These are phyloP conservation scores for Athripsodes cinereus DNA, from an alignment of 2,888 invertebrate genomes.

Conservation along the genomic window DNA sequence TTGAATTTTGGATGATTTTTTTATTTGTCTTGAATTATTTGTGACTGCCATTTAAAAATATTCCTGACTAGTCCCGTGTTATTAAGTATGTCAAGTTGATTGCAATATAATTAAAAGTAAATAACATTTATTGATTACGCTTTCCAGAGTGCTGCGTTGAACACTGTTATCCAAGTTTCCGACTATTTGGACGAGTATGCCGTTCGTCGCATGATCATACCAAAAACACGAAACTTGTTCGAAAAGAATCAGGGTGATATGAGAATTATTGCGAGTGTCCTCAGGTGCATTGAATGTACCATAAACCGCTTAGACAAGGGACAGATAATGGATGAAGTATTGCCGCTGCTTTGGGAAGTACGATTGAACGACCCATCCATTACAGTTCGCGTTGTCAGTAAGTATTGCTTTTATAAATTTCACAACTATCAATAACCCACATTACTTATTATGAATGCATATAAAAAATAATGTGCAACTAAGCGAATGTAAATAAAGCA, in stretches of 20 bases:
- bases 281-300: constrained; percentile 75
- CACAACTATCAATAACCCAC: too few relatives aligned
- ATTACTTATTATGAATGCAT: too few relatives aligned
- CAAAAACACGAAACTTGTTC: constrained; percentile 73
- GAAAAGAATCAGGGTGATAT: constrained; percentile 75
- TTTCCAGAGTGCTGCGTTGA: constrained; percentile 76
- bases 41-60: too few relatives aligned
- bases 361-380: constrained; percentile 84
- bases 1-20: too few relatives aligned
- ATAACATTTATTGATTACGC: too few relatives aligned
- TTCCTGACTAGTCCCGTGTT: too few relatives aligned
- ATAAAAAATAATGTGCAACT: too few relatives aligned
- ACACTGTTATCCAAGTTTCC: constrained; percentile 79
- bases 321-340: constrained; percentile 84
- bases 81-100: too few relatives aligned
- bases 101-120: too few relatives aligned
- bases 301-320: constrained; percentile 78
- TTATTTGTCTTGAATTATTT: too few relatives aligned
- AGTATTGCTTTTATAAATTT: constrained; percentile 54
- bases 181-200: constrained; percentile 79
- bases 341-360: constrained; percentile 83
- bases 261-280: constrained; percentile 71
- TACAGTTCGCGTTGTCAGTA: constrained; percentile 86
- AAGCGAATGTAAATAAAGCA: too few relatives aligned
- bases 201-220: constrained; percentile 73